Base-by-base conservation (phyloP, 2,113 vertebrate species). In the Clarias batrachus region DNA sequence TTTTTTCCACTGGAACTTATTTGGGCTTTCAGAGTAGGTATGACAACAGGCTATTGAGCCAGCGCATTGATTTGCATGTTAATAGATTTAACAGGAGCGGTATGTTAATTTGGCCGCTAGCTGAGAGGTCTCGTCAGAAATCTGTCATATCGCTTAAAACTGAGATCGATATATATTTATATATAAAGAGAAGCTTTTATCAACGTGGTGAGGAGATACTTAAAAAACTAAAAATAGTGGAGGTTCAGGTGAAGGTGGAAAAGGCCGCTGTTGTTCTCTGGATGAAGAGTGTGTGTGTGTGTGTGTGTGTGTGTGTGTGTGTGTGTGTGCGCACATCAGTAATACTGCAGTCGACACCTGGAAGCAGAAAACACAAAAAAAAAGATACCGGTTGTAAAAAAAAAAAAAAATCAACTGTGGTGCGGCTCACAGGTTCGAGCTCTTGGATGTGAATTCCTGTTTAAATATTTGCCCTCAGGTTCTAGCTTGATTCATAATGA, bases 1-100 rank as follows among this genome's bases (percentile, higher is more conserved):
- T 85, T 85, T 80, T 85, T 73, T 84, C 48, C 90, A 91, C 93
- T 94, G 94, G 93, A 95, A 95, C 94, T 95, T 94, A 95, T 95
- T 95, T 95, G 92, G 93, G 93, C 93, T 93, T 93, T 94, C 93
- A 93, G 92, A 93, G 94, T 95, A 95, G 94, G 94, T 95, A 95
- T 95, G 94, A 95, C 94, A 94, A 94, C 94, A 94, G 93, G 93
- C 93, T 93, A 83, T 91, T 91, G 91, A 94, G 92, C 91, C 93
- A 91, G 94, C 94, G 92, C 93, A 94, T 94, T 93, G 90, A 94
- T 95, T 95, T 94, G 93, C 94, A 95, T 94, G 91, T 93, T 94
- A 94, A 94, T 94, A 87, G 89, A 91, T 90, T 92, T 93, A 93
- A 92, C 92, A 90, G 89, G 89, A 90, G 88, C 90, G 88, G 91